Base-by-base conservation (phyloP, 2,797 vertebrate genomes). In the Trachops cirrhosus region DNA sequence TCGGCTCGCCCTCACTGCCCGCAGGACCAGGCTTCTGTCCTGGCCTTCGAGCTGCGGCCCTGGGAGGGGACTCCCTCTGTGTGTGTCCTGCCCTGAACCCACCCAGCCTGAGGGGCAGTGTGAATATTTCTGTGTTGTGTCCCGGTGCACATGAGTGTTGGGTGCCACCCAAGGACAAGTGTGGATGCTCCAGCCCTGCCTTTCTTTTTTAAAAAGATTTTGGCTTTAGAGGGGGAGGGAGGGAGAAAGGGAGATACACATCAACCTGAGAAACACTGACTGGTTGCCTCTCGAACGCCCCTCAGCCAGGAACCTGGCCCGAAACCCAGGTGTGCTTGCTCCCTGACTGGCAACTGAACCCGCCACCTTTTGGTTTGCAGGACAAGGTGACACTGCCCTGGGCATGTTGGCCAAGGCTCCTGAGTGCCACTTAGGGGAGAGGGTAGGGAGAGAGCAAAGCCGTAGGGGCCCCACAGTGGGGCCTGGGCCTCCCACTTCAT, bases 1-100 rank as follows among this genome's bases (percentile, higher is more conserved):
- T 8, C 5, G 14, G 2, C 74, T 41, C 0, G 0, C 64, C n/a
- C 0, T 10, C 19, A 14, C 37, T 9, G 2, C 32, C 11, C 34
- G 12, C 22, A 9, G n/a, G 50, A 48, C 3, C 29, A 6, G 1
- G 62, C 21, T 24, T 37, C 34, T 10, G 7, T 6, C 48, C 39
- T 29, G 34, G 48, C 64, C 26, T 32, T n/a, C 0, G 26, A 7
- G 46, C 16, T 4, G 9, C 24, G 3, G 24, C 37, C 3, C 21
- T 18, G 67, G 67, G 44, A 12, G 54, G 77, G 32, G 71, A 14
- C 29, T 50, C 15, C 6, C 24, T 44, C 68, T 7, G 46, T 14
- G 32, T 10, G 15, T 5, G 39, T 7, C 16, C 75, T 52, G 21
- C 32, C 78, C 37, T 59, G 54, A 29, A 8, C 41, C 70, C 46